Conservation (phyloP, 2,888 invertebrate species). For the Stegana nigrithorax region DNA sequence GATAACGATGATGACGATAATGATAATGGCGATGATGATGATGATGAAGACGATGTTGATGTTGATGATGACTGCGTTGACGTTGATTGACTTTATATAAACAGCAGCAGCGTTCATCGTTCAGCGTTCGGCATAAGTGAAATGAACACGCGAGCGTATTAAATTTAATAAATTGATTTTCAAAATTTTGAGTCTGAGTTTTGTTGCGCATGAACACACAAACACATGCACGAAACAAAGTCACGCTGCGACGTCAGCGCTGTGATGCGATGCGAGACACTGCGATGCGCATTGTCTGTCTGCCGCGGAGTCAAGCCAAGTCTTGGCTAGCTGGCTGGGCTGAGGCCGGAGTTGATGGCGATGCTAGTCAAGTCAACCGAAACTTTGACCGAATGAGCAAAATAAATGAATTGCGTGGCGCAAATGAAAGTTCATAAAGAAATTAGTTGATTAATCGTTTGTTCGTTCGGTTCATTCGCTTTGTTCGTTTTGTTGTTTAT, state of each 20-base stretch:
- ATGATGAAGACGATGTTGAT: slow-evolving; percentile 13
- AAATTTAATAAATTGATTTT: slow-evolving; percentile 49
- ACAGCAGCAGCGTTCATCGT: neutral
- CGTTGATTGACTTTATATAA: slow-evolving; percentile 7
- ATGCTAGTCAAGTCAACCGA: too few species aligned
- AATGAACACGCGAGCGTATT: slow-evolving; percentile 26
- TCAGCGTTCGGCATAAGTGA: too few species aligned
- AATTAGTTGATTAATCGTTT: slow-evolving; percentile 59
- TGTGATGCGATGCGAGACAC: too few species aligned
- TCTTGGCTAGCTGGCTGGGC: too few species aligned
- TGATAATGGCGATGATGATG: slow-evolving; percentile 8
- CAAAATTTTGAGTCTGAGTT: slow-evolving; percentile 48
- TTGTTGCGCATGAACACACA: slow-evolving; percentile 35
- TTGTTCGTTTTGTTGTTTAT: neutral
- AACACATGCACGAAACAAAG: neutral
- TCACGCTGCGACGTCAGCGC: neutral
- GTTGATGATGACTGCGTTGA: neutral
- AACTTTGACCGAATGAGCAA: neutral
- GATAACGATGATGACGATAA: too few species aligned
- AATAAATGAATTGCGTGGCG: too few species aligned
- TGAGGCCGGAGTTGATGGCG: too few species aligned
- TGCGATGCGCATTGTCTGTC: too few species aligned
- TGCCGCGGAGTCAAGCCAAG: too few species aligned
- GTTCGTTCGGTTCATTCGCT: neutral
- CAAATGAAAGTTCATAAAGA: slow-evolving; percentile 62